Base-by-base conservation (phyloP, 2,797 vertebrate species). In the Dendrocincla fuliginosa region DNA sequence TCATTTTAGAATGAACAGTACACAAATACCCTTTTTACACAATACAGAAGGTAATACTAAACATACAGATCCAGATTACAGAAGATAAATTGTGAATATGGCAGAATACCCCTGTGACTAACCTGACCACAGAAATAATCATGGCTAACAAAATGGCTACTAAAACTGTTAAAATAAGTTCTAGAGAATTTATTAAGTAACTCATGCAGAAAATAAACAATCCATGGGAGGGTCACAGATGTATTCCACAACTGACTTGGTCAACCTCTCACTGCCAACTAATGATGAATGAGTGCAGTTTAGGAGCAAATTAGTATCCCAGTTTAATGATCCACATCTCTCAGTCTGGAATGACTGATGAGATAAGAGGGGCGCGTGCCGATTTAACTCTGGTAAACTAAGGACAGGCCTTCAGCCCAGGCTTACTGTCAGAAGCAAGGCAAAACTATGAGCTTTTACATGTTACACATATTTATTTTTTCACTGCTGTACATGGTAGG, bases 241-340 rank as follows among this genome's bases (percentile, higher is more conserved):
- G 18, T 81, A 68, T 86, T 75, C 64, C 80, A 55, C 86, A 67
- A 89, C 57, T 78, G 81, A 65, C 80, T 90, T 94, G 73, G 79
- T 88, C 94, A 90, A 14, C 80, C 69, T 83, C 60, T 87, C 47
- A 11, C 59, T 96, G 73, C 67, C 89, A 76, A 3, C 18, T 55
- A 42, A 91, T 93, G 92, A 95, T 93, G 83, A 93, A 91, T 68
- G 75, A 86, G n/a, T 85, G 83, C 68, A 63, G 49, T 81, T 87
- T 84, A 91, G 73, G 50, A 89, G 83, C 69, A 86, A 87, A 94
- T 96, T 96, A 93, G 63, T 69, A 47, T 35, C 57, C 53, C 68
- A 50, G 68, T 60, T 87, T 95, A 95, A 84, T 96, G 89, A 96
- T 85, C 52, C 87, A 37, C 37, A 90, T 89, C 93, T 94, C 78